These are phyloP conservation scores for Pardalotus punctatus DNA, from an alignment of 2,113 vertebrate genomes.

Conservation along the genomic window DNA sequence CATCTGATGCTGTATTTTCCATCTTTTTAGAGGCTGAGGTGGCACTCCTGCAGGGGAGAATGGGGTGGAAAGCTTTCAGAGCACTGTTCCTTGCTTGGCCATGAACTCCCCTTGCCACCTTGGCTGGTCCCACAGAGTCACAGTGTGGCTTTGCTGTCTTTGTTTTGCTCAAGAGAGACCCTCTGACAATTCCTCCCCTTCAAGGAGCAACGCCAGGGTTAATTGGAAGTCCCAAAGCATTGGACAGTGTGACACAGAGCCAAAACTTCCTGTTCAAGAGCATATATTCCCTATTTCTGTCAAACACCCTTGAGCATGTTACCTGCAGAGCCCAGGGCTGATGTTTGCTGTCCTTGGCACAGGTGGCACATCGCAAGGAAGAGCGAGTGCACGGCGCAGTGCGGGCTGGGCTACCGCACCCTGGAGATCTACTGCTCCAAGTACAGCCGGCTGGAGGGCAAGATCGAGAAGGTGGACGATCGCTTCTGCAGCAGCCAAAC, in stretches of 20 bases:
- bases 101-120: rapidly evolving
- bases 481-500: slow-evolving; percentile 82
- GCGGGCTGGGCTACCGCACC: slow-evolving; percentile 87
- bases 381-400: slow-evolving; percentile 91
- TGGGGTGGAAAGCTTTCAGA: background rate
- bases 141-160: background rate
- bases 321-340: background rate
- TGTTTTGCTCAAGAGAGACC: background rate
- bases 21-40: background rate
- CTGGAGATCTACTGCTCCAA: slow-evolving; percentile 91
- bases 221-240: background rate
- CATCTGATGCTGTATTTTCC: background rate
- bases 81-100: background rate
- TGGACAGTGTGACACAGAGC: background rate
- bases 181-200: background rate
- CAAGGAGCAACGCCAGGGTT: background rate
- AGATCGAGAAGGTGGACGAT: slow-evolving; percentile 89
- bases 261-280: background rate
- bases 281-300: background rate
- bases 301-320: rapidly evolving
- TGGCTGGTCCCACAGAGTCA: background rate
- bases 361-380: slow-evolving; percentile 91
- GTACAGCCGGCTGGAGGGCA: slow-evolving; percentile 82
- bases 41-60: background rate
- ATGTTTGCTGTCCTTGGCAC: background rate